Evolutionary conservation across 1,140 invertebrate species (phyloP), one percentile per base, ranked within the genome.

Genomic region (Vanessa tameamea): DNA sequence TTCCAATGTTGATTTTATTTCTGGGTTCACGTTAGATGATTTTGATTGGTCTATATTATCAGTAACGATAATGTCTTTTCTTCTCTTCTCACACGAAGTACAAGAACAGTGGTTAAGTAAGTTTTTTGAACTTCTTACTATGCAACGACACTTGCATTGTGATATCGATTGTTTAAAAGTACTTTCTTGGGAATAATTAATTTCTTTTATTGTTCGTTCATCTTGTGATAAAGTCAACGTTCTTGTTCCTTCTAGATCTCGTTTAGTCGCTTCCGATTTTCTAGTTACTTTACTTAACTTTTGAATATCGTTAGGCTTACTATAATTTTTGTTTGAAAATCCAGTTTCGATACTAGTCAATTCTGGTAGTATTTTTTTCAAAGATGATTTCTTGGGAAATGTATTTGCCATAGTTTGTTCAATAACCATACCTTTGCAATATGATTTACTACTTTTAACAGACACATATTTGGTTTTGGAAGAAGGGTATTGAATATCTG

Each of bases 401-500:
- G 8, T 5, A 37, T 31, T 31, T 37, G 26, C 13, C 14, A 15
- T 1, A 15, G 57, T 15, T 61, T 43, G 23, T 37, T 61, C 31
- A 37, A 2, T n/a, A 37, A 14, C 8, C 16, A 23, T 13, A 14
- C n/a, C n/a, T 53, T 37, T 12, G 26, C 13, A 12, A 61, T 61
- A 37, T n/a, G 53, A 57, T 57, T 57, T 31, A 26, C 57, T 43
- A n/a, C 14, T 61, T 15, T 61, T 61, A 15, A 61, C 14, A 37
- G 57, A 37, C 23, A 61, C 31, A 61, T 61, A 61, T 31, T 61
- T 43, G 16, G 64, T 73, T 16, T 64, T 55, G 20, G 64, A 70
- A 47, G 70, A 72, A 3, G 80, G 76, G 67, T 67, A 76, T 59
- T 76, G 75, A 23, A 67, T 76, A 2, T 76, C 80, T 13, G 64